Percentiles rank a stretch among this genome's conserved stretches.
Evolutionary conservation across 2,113 vertebrate species (phyloP).

Genomic region (Sula dactylatra): DNA sequence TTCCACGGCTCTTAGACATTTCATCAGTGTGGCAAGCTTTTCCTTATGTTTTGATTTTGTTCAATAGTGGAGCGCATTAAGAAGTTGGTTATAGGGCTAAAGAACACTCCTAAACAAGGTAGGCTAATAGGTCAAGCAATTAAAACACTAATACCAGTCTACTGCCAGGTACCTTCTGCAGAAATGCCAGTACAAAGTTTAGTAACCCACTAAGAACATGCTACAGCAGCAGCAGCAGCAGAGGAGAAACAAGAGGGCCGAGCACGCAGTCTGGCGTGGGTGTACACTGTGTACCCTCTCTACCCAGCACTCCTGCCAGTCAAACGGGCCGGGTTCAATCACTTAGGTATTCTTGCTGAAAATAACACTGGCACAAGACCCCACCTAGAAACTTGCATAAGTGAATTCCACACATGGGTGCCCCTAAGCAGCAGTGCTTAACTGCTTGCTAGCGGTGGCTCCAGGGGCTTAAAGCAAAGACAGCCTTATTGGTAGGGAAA

Average conservation of each 20-base stretch:
- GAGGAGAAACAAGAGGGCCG: neutral
- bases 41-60: neutral
- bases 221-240: neutral
- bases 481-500: too few species aligned
- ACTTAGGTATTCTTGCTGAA: neutral
- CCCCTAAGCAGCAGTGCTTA: neutral
- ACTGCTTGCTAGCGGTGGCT: neutral
- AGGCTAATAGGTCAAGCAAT: neutral
- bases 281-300: neutral
- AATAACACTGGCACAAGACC: neutral
- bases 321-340: accelerated
- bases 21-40: neutral
- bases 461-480: neutral
- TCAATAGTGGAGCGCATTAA: neutral
- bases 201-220: neutral
- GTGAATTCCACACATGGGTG: neutral
- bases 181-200: neutral
- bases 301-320: neutral
- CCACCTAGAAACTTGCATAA: neutral
- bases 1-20: neutral
- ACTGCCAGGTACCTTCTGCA: neutral
- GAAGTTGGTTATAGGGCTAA: neutral
- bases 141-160: neutral
- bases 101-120: neutral
- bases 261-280: neutral